Base-by-base conservation (phyloP, 2,888 invertebrate species). In the Spisula solida region DNA sequence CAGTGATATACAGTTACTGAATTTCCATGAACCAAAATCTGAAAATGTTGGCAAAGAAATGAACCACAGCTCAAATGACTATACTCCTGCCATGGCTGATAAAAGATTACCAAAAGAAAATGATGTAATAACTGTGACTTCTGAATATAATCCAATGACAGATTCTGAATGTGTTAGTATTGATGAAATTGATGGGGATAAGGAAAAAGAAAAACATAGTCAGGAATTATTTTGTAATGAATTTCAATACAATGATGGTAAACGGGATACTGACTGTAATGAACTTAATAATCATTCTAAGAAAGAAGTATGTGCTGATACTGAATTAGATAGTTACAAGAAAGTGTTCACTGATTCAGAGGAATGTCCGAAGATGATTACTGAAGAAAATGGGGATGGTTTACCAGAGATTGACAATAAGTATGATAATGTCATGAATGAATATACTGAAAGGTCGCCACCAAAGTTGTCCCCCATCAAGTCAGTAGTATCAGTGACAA, bases 141-240 rank as follows among this genome's bases (percentile, higher is more conserved):
- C 56, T 29, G 51, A 80, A 41, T 31, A 25, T 14, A 82, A 83
- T 14, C n/a, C n/a, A 10, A 78, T 51, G 5, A 25, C n/a, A 8
- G 47, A 79, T 25, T 70, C 5, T 51, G 31, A 51, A 81, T 18
- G 31, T 18, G 60, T 31, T 31, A 82, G 81, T 12, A 81, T 83
- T 29, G 90, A 88, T 85, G 87, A 88, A 79, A 87, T 87, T 75
- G 90, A 88, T 82, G 86, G 90, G 0, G 88, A 88, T 51, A 81
- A 78, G 1, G 41, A 20, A 66, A 60, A 81, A 60, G 12, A 83
- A 29, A 41, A 41, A 41, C 29, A 79, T 79, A 51, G 48, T 75
- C 2, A 34, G 29, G 34, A 34, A 34, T 31, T 16, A 18, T 34
- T 75, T 8, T 34, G 25, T 75, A 14, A 31, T 31, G 75, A 31